These are phyloP conservation scores for Telenomus remus DNA, from an alignment of 1,140 invertebrate species.

Conservation along the genomic window DNA sequence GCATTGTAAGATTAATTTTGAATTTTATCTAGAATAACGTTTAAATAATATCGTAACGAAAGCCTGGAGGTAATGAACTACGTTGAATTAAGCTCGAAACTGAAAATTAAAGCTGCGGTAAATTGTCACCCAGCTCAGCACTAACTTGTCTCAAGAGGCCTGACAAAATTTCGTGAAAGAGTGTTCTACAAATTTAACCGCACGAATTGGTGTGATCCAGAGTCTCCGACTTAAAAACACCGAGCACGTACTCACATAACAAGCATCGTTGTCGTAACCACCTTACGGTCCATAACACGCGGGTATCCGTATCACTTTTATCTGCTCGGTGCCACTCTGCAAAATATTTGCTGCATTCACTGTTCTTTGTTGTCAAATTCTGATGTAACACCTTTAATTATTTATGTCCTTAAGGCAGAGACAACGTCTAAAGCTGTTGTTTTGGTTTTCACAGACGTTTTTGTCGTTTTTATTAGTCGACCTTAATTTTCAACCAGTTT, in stretches of 20 bases:
- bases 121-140: slow-evolving; percentile 26
- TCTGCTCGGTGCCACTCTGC: slow-evolving; percentile 20
- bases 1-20: too few relatives aligned
- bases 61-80: neutral
- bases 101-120: slow-evolving; percentile 22
- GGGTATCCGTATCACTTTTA: slow-evolving; percentile 52
- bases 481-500: too few relatives aligned
- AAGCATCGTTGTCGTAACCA: slow-evolving; percentile 55
- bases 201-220: slow-evolving; percentile 33
- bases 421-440: too few relatives aligned
- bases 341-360: slow-evolving; percentile 34
- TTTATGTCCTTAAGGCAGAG: too few relatives aligned
- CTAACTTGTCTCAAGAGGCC: slow-evolving; percentile 30
- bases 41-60: too few relatives aligned
- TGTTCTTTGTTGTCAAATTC: slow-evolving; percentile 22
- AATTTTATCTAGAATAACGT: too few relatives aligned
- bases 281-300: slow-evolving; percentile 57
- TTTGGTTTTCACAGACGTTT: too few relatives aligned
- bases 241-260: slow-evolving; percentile 55
- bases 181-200: slow-evolving; percentile 39
- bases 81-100: slow-evolving; percentile 10
- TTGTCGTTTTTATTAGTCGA: too few relatives aligned
- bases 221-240: slow-evolving; percentile 30
- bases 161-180: slow-evolving; percentile 15
- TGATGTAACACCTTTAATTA: too few relatives aligned